Evolutionary conservation across 2,888 invertebrate genomes (phyloP), one percentile per base, ranked within the genome.

Genomic region (Alloscopus bannaensis): DNA sequence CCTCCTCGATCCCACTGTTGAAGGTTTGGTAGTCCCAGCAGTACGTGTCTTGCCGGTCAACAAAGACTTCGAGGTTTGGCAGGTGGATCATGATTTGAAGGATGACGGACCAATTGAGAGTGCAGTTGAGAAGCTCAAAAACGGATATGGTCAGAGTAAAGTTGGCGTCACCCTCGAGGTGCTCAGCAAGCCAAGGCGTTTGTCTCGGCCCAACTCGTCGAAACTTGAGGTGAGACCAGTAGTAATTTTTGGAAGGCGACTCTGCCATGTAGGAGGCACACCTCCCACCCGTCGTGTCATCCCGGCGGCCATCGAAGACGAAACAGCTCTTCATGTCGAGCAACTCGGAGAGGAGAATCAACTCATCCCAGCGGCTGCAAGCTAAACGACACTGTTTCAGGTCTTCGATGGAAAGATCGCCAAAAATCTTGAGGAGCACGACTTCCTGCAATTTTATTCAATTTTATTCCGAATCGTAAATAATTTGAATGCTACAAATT

Each of bases 51-150:
- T 84, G 86, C 8, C 70, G 29, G 24, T 86, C 86, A 8, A 81
- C 57, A 20, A 85, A 80, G 22, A 70, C 76, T 2, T 42, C 42
- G 1, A 86, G 65, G 28, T 85, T 83, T 1, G 83, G 78, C 22
- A 82, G 75, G 22, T 86, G 78, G 65, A 82, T 80, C 42, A 85
- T 65, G 0, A 84, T 68, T 62, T 82, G 81, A 13, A 86, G 80
- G 16, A 86, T 81, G 8, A 72, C 69, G 8, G 80, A 29, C 86
- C 86, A 86, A 29, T 84, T 85, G 1, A 86, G 64, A 36, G 80
- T 79, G 57, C 83, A 84, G 50, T 86, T 86, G 36, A 83, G 76
- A 13, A 86, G 69, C 57, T 85, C 84, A 24, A 86, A 77, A n/a
- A 72, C 73, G 8, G 84, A 81, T n/a, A 86, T 77, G 11, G 81